Base-by-base conservation (phyloP, 2,888 invertebrate species). In the Junonia oenone region DNA sequence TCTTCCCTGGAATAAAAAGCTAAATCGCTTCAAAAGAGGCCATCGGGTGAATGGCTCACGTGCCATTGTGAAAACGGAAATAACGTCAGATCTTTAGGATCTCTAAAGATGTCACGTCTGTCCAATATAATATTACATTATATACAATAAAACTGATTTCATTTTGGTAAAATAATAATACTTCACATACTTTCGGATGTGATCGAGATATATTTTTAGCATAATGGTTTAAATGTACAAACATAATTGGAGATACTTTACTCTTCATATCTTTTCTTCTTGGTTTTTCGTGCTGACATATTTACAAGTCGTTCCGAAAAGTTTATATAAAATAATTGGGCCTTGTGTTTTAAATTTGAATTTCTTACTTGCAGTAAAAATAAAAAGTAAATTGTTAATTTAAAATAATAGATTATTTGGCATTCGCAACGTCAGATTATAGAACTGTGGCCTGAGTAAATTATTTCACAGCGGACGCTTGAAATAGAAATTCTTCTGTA, bases 11-110 rank as follows among this genome's bases (percentile, higher is more conserved):
- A 29, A 54, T 38, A 54, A 48, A 53, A 43, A 48, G 26, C 33
- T 49, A 48, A 54, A 54, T 43, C 48, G 40, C 29, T 50, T 55
- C 22, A 19, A 55, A 55, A 45, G 43, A 43, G 50, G 45, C 37
- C 50, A 55, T 50, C 48, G 22, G 13, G 6, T 48, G 45, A 55
- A 55, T 22, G 50, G 29, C 50, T 19, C 29, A 54, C 48, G 50
- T 55, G 35, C 45, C 19, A 45, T 55, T 45, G 35, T 49, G 29
- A 17, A 50, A 54, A 29, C 45, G 45, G 31, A 55, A 55, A 37
- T 55, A 37, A 45, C 35, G 27, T 55, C 29, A 29, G 14, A 37
- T 13, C 26, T 55, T 45, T 29, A 35, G 45, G 13, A 45, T 31
- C 37, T 45, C 45, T 50, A 50, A 55, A 37, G 45, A 45, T 45